These are phyloP conservation scores for Hoplostethus mediterraneus DNA, from an alignment of 2,797 vertebrate genomes.

Conservation along the genomic window DNA sequence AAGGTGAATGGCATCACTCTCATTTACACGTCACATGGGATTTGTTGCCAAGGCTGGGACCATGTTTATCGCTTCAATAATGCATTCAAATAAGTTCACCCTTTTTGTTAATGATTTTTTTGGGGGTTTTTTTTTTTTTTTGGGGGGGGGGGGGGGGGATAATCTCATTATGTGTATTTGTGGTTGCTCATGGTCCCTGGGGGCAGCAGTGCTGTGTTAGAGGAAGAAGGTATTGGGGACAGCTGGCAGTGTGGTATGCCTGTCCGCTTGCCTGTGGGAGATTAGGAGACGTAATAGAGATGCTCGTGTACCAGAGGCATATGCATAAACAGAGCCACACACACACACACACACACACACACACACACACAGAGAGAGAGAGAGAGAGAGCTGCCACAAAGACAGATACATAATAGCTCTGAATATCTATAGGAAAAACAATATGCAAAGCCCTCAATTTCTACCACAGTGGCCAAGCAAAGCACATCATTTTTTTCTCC, in stretches of 20 bases:
- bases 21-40: slow-evolving; percentile 30
- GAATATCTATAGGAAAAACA: slow-evolving; percentile 57
- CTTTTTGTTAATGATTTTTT: slow-evolving; percentile 70
- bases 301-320: slow-evolving; percentile 53
- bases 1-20: slow-evolving; percentile 27
- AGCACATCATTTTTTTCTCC: neutral
- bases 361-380: too few relatives aligned
- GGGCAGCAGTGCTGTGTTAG: slow-evolving; percentile 50
- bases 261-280: slow-evolving; percentile 55
- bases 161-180: slow-evolving; percentile 78
- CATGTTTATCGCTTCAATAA: slow-evolving; percentile 55
- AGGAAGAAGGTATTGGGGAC: slow-evolving; percentile 66
- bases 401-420: slow-evolving; percentile 20
- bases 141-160: slow-evolving; percentile 10
- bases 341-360: slow-evolving; percentile 13
- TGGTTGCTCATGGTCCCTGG: slow-evolving; percentile 56
- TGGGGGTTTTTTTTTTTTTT: slow-evolving; percentile 16
- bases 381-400: neutral
- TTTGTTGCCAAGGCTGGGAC: slow-evolving; percentile 37
- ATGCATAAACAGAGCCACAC: slow-evolving; percentile 29
- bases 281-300: slow-evolving; percentile 65
- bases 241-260: slow-evolving; percentile 77
- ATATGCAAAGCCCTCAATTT: slow-evolving; percentile 49
- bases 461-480: slow-evolving; percentile 37
- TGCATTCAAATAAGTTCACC: slow-evolving; percentile 55